Evolutionary conservation across 1,140 invertebrate species (phyloP).

Genomic region (Brachionus rubens): DNA sequence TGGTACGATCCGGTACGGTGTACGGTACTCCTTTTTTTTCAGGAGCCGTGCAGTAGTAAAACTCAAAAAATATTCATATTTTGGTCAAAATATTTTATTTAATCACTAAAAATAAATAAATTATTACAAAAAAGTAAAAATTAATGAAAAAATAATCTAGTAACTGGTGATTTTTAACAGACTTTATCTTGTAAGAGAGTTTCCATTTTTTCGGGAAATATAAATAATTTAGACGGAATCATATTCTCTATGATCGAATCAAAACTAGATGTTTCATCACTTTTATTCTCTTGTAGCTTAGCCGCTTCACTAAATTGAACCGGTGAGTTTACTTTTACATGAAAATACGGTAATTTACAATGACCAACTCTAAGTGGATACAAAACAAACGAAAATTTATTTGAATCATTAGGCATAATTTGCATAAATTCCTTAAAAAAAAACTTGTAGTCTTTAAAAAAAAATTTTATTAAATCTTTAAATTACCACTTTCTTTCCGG

Average conservation of each 20-base stretch:
- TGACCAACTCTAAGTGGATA: constrained; percentile 14
- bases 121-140: not conserved
- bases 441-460: not conserved
- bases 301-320: not conserved
- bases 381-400: not conserved
- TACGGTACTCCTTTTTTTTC: no score
- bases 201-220: constrained; percentile 30
- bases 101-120: no score
- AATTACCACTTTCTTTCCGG: constrained; percentile 37
- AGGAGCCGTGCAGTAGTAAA: no score
- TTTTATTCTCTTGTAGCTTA: not conserved
- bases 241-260: constrained; percentile 22
- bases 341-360: constrained; percentile 10
- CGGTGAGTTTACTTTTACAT: not conserved
- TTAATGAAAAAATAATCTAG: not conserved
- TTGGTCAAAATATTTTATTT: no score
- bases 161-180: no score
- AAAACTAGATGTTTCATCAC: not conserved
- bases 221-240: constrained; percentile 19
- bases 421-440: constrained; percentile 31
- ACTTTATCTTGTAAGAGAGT: not conserved
- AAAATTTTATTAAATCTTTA: not conserved
- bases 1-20: no score
- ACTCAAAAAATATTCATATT: no score
- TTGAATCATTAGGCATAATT: constrained; percentile 19